Percentiles rank a stretch among this genome's conserved stretches.
phyloP scores from a whole-genome alignment of 2,888 invertebrate genomes.

The Luperina nickerlii region DNA sequence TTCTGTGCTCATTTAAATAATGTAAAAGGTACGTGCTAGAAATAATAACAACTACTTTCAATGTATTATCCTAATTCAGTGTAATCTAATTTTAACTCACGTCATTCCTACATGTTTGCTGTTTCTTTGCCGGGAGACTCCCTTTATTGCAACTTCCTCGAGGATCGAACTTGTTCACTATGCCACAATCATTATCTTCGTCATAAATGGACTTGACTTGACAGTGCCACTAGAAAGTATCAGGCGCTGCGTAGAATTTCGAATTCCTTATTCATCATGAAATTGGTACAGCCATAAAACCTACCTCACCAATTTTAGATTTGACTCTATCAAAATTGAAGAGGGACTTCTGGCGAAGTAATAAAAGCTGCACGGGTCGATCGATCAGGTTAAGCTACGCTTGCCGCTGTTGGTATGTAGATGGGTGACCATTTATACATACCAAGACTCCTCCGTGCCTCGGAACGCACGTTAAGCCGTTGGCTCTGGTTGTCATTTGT shows the following conservation, averaged over 20 bases:
- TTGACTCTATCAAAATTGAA: not conserved
- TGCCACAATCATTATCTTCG: not conserved
- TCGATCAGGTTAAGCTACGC: not conserved
- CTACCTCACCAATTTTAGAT: not conserved
- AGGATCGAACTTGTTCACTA: not conserved
- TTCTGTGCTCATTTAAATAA: slow-evolving; percentile 33
- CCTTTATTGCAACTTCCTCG: not conserved
- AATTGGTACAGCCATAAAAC: not conserved
- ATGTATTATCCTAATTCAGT: slow-evolving; percentile 34
- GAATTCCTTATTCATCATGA: not conserved
- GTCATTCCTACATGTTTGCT: not conserved
- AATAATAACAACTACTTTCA: slow-evolving; percentile 44
- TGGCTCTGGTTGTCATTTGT: not conserved
- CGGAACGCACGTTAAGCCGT: no score
- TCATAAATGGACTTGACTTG: not conserved
- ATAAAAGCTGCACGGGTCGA: not conserved
- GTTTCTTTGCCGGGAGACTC: not conserved
- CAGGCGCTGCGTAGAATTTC: not conserved
- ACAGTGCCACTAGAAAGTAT: not conserved
- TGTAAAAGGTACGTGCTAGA: slow-evolving; percentile 35
- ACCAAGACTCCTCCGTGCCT: no score
- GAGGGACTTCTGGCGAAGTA: not conserved
- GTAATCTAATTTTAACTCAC: not conserved
- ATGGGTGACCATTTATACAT: not conserved
- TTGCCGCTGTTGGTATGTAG: not conserved